These are phyloP conservation scores for Hydrozoanthus tunicans DNA, from an alignment of 64 coral and sea anemone genomes.

Conservation along the genomic window DNA sequence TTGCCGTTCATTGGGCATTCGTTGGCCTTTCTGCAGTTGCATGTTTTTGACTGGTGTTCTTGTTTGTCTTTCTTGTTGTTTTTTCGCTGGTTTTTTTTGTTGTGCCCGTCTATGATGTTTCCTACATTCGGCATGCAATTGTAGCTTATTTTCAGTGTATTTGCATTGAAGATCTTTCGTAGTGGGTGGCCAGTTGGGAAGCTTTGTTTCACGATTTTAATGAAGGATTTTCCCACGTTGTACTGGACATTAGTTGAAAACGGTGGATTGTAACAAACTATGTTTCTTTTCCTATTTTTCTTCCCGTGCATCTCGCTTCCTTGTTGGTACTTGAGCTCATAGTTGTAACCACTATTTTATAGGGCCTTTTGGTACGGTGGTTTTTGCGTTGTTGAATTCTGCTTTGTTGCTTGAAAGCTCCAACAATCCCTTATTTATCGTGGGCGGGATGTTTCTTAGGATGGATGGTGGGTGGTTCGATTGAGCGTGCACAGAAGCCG, in stretches of 20 bases:
- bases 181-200: conserved; percentile 4
- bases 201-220: not conserved
- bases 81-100: not conserved
- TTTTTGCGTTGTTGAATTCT: not conserved
- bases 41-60: not conserved
- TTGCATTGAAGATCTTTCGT: conserved; percentile 18
- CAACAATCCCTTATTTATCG: too few species aligned
- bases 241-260: conserved; percentile 12
- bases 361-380: not conserved
- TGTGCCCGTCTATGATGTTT: not conserved
- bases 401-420: not conserved
- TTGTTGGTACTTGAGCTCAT: not conserved
- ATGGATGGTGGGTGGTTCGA: not conserved
- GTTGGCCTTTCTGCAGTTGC: conserved; percentile 18
- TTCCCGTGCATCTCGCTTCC: not conserved
- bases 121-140: not conserved
- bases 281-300: not conserved
- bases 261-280: not conserved
- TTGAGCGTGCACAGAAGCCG: not conserved
- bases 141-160: not conserved
- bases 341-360: too few species aligned
- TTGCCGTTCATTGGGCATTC: conserved; percentile 11
- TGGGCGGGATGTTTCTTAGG: too few species aligned
- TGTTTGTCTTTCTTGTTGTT: not conserved
- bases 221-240: not conserved